Base-by-base conservation (phyloP, 2,888 invertebrate species). In the Mimumesa dahlbomi region DNA sequence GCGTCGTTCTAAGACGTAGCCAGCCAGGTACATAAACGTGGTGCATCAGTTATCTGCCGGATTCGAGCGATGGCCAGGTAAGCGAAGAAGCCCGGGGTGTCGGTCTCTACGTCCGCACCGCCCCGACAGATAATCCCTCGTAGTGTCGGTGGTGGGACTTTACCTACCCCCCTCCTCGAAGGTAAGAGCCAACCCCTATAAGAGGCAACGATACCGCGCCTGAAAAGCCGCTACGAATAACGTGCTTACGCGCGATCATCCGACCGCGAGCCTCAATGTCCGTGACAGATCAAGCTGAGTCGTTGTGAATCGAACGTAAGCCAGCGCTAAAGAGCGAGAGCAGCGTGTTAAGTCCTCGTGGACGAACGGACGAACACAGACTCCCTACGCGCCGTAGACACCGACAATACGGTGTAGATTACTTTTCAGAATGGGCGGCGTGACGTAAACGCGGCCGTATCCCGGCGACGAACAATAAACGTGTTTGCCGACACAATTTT, bases 401-500 rank as follows among this genome's bases (percentile, higher is more conserved):
- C 52, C 72, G 82, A 84, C 81, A 83, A 79, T 81, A 65, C 84
- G 88, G 89, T 89, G 88, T 89, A 88, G 85, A 89, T 89, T 89
- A 89, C 89, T 88, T 88, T 89, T 88, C 83, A 87, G 85, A 86
- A 88, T 88, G 82, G 85, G 87, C 88, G 87, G 83, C 79, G 86
- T 87, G 85, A 89, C 88, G 88, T 89, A 88, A 89, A 89, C 82
- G 82, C 76, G 81, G 79, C 77, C 81, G 76, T 75, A 79, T 75
- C 82, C 82, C 77, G 79, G 31, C 65, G 36, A 38, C 68, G 75
- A 77, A 89, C 88, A 89, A 89, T 86, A 77, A 74, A 53, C 58
- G 77, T 87, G 87, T 89, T 89, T 87, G 84, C 87, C 85, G 86
- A 88, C 88, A 88, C 87, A 85, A 88, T 88, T 89, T 87, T 75